Base-by-base conservation (phyloP, 2,888 invertebrate species). In the Oasisia sp. region DNA sequence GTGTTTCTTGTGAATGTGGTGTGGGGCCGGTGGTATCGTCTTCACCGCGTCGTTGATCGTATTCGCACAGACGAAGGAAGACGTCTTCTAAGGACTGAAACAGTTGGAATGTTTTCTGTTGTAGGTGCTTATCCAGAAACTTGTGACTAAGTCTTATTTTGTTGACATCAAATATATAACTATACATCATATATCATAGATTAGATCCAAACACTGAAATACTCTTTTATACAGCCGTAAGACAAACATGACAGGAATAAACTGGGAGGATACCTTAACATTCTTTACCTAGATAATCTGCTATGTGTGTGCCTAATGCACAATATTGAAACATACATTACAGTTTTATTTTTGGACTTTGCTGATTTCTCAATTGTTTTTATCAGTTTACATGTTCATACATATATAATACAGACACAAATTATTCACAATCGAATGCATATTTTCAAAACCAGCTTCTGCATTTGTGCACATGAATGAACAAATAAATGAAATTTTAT, bases 61-160 rank as follows among this genome's bases (percentile, higher is more conserved):
- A 92, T 91, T 95, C 95, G 94, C 97, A 97, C 32, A 99, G 97
- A 96, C 98, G 98, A 92, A 99, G 97, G 97, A 99, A 99, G 2
- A 99, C 99, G 94, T 98, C 98, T 96, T 99, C 99, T 9, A 99
- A 97, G 27, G 98, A 95, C 95, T 95, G 94, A 11, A 94, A 94
- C 4, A 32, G 32, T 44, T 3, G 19, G 5, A 74, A 74, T 7
- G 74, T 74, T 74, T 0, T 7, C 27, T 74, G 27, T 74, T 27
- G 5, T 27, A 27, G 14, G 74, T 5, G 27, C 0, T 74, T 27
- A 74, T 5, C n/a, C 74, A 74, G n/a, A 19, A 27, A 74, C 27
- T 74, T 7, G n/a, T 7, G 74, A n/a, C 74, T 74, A 27, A 74
- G 9, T 50, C 50, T 50, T 5, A 19, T 27, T 27, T 74, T 27